Conservation (phyloP, 2,888 invertebrate genomes). For the Erebia ligea region DNA sequence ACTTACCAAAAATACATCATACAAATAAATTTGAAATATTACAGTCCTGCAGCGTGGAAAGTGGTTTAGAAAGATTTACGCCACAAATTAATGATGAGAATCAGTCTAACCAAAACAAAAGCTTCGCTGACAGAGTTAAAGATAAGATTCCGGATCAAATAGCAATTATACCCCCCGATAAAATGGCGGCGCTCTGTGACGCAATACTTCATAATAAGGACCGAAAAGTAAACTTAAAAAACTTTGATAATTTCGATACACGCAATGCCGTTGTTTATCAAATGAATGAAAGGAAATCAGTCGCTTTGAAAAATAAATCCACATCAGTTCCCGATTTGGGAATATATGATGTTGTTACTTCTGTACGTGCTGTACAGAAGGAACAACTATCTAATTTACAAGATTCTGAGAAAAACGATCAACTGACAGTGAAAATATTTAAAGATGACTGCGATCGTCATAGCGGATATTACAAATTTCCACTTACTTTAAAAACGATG, state of each 20-base stretch:
- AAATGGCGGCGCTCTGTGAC: conserved; percentile 15
- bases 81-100: not conserved
- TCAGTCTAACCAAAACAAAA: not conserved
- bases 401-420: not conserved
- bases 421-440: not conserved
- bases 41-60: not conserved
- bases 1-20: not conserved
- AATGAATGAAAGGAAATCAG: conserved; percentile 1
- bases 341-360: conserved; percentile 25
- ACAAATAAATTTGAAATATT: not conserved
- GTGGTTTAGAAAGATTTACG: not conserved
- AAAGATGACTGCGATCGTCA: not conserved
- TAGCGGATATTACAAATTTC: conserved; percentile 11
- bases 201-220: not conserved
- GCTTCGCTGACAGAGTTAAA: conserved; percentile 3
- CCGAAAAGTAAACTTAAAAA: not conserved
- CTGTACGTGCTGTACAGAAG: not conserved
- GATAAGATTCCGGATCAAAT: conserved; percentile 10
- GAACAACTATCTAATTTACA: not conserved
- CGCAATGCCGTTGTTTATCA: not conserved
- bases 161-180: conserved; percentile 14
- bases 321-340: conserved; percentile 9
- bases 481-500: not conserved
- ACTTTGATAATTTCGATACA: not conserved
- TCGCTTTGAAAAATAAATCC: not conserved